Base-by-base conservation (phyloP, 2,113 vertebrate genomes). In the Menidia beryllina region DNA sequence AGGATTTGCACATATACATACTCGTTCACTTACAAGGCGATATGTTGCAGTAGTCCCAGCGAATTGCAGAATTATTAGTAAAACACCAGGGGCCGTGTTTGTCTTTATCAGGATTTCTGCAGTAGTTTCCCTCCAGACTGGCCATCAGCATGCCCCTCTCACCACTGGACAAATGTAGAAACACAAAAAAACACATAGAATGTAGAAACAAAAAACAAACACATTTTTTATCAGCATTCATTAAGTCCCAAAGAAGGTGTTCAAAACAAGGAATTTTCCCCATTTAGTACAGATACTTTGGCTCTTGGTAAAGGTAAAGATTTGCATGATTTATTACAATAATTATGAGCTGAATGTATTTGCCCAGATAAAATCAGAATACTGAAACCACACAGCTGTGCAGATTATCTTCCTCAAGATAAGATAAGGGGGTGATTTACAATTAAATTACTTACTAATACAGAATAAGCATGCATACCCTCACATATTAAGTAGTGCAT, bases 21-120 rank as follows among this genome's bases (percentile, higher is more conserved):
- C 23, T 4, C 5, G 8, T 61, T 49, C 75, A 95, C 97, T 97
- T 90, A 99, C 98, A 99, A 86, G 93, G 94, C 69, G 95, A 96
- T 79, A 97, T 91, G 59, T 89, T 89, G 70, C 98, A 99, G 85
- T 99, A 99, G 91, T 99, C 98, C 98, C 98, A 99, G 50, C 94
- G 94, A 84, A 97, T 69, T 0, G 94, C 92, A 67, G 96, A 95
- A 87, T 95, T 95, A 81, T 95, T 96, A 21, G 97, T 98, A 85
- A 97, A 96, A 88, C 98, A 99, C 98, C 98, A 99, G 45, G 95
- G 97, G n/a, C 98, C 98, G 3, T 99, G 97, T 73, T 95, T 96
- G 92, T 99, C 97, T 55, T 96, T 95, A 68, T 99, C 98, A 30
- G 97, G 98, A 89, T 98, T 99, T 77, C 98, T 95, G 85, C 98